Conservation (phyloP, 2,113 vertebrate species). For the Tricholaema leucomelas region DNA sequence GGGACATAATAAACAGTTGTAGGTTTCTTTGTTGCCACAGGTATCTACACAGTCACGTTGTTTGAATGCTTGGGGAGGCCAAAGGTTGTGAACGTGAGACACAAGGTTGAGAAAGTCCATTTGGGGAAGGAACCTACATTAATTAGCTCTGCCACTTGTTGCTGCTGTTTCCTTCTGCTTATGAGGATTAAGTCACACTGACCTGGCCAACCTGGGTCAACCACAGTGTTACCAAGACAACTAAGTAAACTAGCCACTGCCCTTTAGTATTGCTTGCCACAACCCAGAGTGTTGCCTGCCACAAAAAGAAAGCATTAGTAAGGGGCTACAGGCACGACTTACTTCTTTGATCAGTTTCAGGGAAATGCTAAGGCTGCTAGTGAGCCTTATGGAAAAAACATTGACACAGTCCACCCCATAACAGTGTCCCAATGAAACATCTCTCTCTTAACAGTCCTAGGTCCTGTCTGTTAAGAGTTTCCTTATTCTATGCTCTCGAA, state of each 20-base stretch:
- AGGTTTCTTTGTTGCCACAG: background rate
- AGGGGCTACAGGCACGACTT: background rate
- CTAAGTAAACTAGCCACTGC: background rate
- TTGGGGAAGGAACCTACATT: background rate
- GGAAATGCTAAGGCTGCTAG: background rate
- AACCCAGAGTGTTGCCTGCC: background rate
- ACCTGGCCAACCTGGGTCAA: background rate
- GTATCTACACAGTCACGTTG: background rate
- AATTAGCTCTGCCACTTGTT: background rate
- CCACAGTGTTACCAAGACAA: background rate
- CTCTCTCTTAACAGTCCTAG: background rate
- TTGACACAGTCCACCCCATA: background rate
- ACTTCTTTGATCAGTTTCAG: background rate
- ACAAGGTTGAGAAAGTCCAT: background rate
- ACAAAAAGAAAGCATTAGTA: background rate
- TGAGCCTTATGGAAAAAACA: background rate
- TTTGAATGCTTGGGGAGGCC: background rate
- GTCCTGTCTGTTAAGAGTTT: background rate
- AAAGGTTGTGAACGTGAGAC: background rate
- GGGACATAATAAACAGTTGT: background rate
- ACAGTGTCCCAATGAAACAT: background rate
- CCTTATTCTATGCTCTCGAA: background rate
- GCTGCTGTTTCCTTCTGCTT: constrained; percentile 37
- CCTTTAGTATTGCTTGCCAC: background rate
- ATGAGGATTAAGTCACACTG: background rate